Base-by-base conservation (phyloP, 2,797 vertebrate genomes). In the Acropternis orthonyx region DNA sequence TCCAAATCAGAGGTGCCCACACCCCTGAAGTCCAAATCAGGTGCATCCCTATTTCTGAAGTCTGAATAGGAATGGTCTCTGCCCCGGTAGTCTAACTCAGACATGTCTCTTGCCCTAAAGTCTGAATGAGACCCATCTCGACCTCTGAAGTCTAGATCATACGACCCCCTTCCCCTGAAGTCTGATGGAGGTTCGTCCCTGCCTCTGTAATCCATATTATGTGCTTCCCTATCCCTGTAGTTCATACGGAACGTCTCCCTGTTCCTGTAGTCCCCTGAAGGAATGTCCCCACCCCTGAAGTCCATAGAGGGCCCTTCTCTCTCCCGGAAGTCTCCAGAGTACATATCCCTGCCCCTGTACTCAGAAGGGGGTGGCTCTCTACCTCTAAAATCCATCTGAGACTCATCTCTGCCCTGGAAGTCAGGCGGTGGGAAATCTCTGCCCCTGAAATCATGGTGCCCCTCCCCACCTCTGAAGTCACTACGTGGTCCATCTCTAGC, bases 401-500 rank as follows among this genome's bases (percentile, higher is more conserved):
- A 88, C 74, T 98, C 97, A 58, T 98, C 98, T 97, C 99, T 98
- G 90, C 97, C 98, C 95, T 98, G 97, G 96, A 99, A 98, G 72
- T 99, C 98, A 93, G 98, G 95, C 66, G 98, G 97, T 79, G 98
- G 98, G 97, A 99, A 98, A 93, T 99, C 98, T 78, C 97, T 98
- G 32, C 98, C 98, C 95, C 98, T 98, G 97, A 99, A 98, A 93
- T 98, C 98, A 76, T 98, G 98, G 89, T 98, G 98, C 61, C 99
- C 99, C 97, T 99, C 98, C 97, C 97, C 98, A 92, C 97, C 97
- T 97, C 99, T 98, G 98, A 98, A 98, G 96, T 99, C 98, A 98
- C 99, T 98, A 67, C 97, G 98, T 49, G 98, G 98, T 96, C 98
- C 95, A 91, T 99, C 98, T 97, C 97, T 98, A 96, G 98, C 98